Conservation (phyloP, 1,140 invertebrate species). For the Calycopis cecrops region DNA sequence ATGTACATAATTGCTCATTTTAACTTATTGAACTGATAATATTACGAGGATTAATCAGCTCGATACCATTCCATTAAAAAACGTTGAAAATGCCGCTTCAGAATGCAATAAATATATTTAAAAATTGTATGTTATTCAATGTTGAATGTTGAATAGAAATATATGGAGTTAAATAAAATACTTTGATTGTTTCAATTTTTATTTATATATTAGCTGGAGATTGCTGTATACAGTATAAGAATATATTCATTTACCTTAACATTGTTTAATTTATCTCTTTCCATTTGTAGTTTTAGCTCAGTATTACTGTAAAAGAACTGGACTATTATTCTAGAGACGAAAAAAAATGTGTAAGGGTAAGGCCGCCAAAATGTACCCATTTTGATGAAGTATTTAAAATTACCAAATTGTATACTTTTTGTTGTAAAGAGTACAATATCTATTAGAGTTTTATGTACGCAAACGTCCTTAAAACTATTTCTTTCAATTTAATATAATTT, state of each 20-base stretch:
- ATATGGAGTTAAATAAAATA: slow-evolving; percentile 54
- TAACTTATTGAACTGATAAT: slow-evolving; percentile 34
- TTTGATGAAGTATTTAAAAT: too few species aligned
- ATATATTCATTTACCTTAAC: slow-evolving; percentile 57
- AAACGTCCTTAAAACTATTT: too few species aligned
- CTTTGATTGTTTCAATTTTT: slow-evolving; percentile 56
- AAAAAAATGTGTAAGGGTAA: too few species aligned
- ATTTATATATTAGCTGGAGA: slow-evolving; percentile 38
- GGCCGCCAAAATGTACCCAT: too few species aligned
- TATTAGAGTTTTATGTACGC: too few species aligned
- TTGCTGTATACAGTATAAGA: slow-evolving; percentile 66
- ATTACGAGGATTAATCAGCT: slow-evolving; percentile 47
- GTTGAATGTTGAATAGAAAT: slow-evolving; percentile 70
- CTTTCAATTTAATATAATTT: too few species aligned
- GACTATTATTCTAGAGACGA: too few species aligned
- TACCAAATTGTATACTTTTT: too few species aligned
- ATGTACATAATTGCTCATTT: slow-evolving; percentile 55
- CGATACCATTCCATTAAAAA: slow-evolving; percentile 65
- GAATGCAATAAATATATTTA: slow-evolving; percentile 48
- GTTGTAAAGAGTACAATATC: too few species aligned
- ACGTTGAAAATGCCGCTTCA: slow-evolving; percentile 48
- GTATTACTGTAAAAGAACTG: slow-evolving; percentile 37
- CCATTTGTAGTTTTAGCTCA: slow-evolving; percentile 24
- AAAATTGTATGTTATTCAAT: slow-evolving; percentile 69
- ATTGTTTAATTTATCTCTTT: slow-evolving; percentile 47